Base-by-base conservation (phyloP, 2,888 invertebrate species). In the Ephialtes manifestator region DNA sequence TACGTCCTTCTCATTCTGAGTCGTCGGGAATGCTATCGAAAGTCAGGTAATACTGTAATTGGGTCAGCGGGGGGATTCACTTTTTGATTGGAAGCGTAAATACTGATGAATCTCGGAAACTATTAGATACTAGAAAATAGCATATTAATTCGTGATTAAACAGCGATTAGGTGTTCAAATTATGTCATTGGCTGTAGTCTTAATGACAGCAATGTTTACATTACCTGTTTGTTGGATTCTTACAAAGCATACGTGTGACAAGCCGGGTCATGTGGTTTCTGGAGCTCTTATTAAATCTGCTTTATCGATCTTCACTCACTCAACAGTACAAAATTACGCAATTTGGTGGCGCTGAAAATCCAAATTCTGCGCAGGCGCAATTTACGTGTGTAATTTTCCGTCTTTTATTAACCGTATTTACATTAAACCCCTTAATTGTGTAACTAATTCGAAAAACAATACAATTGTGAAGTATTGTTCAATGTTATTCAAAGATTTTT, bases 271-370 rank as follows among this genome's bases (percentile, higher is more conserved):
- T 39, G 46, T 28, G 53, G 35, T 53, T 81, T 48, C 18, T 81
- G 53, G 24, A 78, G 48, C n/a, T 43, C 39, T 7, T 39, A 28
- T 31, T 31, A 10, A 67, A 72, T 20, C 78, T 68, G 13, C 24
- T 60, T 83, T 74, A 83, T 39, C 72, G n/a, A 51, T 58, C 7
- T 20, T 46, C 39, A 68, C 8, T 2, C 15, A 28, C n/a, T n/a
- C 0, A 18, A 13, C 1, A 60, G 13, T 4, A 31, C 46, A 18
- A 1, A 20, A 53, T 53, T 39, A 18, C 8, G 7, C 18, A 18
- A 18, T 8, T 39, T n/a, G 51, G 51, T 7, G 51, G 51, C 51
- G 18, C 51, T 51, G 51, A 0, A 18, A n/a, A 8, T 51, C n/a
- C 4, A 4, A 18, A 2, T 8, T 51, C 18, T 18, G 51, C 51